Percentiles rank a stretch among this genome's conserved stretches.
phyloP scores from a whole-genome alignment of 2,888 invertebrate species.

The Sarcophaga variegata region DNA sequence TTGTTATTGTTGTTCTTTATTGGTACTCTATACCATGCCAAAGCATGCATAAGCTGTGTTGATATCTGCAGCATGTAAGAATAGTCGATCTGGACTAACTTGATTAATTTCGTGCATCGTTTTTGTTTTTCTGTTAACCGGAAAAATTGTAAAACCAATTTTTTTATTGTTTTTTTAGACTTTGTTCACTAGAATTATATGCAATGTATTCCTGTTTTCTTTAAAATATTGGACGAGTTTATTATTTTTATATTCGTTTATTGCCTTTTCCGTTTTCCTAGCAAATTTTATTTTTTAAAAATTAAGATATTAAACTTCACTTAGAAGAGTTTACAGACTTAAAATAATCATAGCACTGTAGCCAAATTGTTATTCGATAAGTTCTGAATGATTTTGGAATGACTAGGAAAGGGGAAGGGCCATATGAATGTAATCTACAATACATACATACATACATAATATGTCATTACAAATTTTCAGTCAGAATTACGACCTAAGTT shows the following conservation, averaged over 20 bases:
- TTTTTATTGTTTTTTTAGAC: conserved; percentile 58
- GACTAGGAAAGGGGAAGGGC: too few relatives aligned
- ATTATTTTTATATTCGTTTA: neutral
- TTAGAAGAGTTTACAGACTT: neutral
- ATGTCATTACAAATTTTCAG: too few relatives aligned
- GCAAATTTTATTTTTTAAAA: neutral
- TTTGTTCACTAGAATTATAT: conserved; percentile 51
- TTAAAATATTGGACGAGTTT: conserved; percentile 52
- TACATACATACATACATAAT: too few relatives aligned
- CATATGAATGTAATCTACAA: too few relatives aligned
- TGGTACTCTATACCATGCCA: too few relatives aligned
- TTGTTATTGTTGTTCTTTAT: conserved; percentile 2
- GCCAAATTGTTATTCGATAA: neutral
- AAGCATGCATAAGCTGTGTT: too few relatives aligned
- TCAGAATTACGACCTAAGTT: too few relatives aligned
- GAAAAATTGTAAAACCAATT: conserved; percentile 67
- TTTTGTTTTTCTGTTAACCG: conserved; percentile 56
- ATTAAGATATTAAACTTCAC: neutral
- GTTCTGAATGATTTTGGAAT: too few relatives aligned
- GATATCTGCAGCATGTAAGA: too few relatives aligned
- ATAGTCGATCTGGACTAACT: too few relatives aligned
- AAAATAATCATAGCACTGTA: neutral
- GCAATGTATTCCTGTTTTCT: conserved; percentile 42
- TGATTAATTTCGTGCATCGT: too few relatives aligned
- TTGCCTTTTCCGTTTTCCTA: neutral